Evolutionary conservation across 2,888 invertebrate genomes (phyloP).

Genomic region (Meghimatium bilineatum): DNA sequence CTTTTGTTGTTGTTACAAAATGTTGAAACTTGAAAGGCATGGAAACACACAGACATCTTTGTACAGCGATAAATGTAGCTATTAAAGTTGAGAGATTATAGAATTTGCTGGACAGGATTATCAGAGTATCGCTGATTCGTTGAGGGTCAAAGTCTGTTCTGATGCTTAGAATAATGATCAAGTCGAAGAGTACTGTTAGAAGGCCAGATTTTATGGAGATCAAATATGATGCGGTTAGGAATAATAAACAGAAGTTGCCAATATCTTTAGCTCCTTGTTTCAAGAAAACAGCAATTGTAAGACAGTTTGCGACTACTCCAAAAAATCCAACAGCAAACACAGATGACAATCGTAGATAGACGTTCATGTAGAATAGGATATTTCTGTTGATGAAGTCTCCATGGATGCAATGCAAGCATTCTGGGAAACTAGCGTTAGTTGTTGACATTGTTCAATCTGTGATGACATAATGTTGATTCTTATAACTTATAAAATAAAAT

Average conservation of each 20-base stretch:
- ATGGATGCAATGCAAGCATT: background rate
- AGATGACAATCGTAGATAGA: background rate
- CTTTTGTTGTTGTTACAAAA: background rate
- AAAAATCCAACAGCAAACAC: background rate
- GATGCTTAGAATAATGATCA: background rate
- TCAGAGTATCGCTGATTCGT: background rate
- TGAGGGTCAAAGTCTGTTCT: background rate
- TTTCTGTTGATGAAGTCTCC: background rate
- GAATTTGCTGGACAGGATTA: background rate
- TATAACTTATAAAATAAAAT: no score
- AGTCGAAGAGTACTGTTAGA: background rate
- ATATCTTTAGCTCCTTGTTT: background rate
- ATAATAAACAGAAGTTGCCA: background rate
- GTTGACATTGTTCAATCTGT: background rate
- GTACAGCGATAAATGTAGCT: background rate
- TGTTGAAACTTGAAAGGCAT: background rate
- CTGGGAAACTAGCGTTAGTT: background rate
- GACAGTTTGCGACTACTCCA: background rate
- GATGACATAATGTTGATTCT: no score
- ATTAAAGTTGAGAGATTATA: background rate
- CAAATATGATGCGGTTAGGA: background rate
- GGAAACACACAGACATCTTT: background rate
- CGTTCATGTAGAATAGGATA: background rate
- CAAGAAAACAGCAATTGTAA: background rate
- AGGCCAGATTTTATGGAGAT: background rate